These are phyloP conservation scores for Brevimyrus niger DNA, from an alignment of 2,113 vertebrate species.

Conservation along the genomic window DNA sequence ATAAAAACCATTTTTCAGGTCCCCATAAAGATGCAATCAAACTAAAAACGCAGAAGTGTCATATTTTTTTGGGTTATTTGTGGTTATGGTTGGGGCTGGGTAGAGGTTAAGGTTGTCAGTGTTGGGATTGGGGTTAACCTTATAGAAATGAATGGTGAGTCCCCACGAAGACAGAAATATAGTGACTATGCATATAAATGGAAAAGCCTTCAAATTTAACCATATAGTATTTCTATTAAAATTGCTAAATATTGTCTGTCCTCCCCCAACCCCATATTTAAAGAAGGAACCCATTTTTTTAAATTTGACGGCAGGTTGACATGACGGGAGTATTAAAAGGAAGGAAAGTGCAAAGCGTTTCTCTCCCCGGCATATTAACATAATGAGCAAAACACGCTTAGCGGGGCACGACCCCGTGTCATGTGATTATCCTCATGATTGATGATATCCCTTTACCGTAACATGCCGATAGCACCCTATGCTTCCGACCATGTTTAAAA, in stretches of 20 bases:
- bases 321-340: slow-evolving; percentile 60
- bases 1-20: background rate
- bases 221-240: background rate
- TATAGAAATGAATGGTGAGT: background rate
- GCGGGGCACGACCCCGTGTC: slow-evolving; percentile 89
- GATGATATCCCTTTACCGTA: slow-evolving; percentile 87
- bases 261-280: slow-evolving; percentile 7
- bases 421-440: slow-evolving; percentile 98
- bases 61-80: background rate
- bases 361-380: slow-evolving; percentile 91
- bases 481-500: slow-evolving; percentile 34
- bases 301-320: slow-evolving; percentile 55
- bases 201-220: background rate
- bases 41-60: background rate
- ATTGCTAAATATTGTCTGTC: background rate
- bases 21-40: background rate
- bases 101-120: background rate
- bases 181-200: background rate
- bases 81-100: background rate
- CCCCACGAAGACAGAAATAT: background rate
- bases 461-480: slow-evolving; percentile 66
- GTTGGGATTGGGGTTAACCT: background rate
- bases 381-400: slow-evolving; percentile 99
- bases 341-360: slow-evolving; percentile 54
- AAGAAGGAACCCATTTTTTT: slow-evolving; percentile 27